Evolutionary conservation across 2,888 invertebrate genomes (phyloP).

Genomic region (Hedya salicella): DNA sequence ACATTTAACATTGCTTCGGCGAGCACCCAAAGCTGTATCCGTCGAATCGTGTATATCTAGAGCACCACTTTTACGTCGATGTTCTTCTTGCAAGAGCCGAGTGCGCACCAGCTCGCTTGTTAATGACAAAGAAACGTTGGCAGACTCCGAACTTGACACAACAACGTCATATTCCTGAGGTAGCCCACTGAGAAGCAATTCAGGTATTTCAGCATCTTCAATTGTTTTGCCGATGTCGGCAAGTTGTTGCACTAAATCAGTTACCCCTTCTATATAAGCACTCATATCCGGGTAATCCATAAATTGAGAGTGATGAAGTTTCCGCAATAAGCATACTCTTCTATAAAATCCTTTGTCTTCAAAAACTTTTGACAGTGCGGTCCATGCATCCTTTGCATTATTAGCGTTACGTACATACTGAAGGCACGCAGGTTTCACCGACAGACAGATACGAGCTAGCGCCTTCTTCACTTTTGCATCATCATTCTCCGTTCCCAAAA

Average conservation of each 20-base stretch:
- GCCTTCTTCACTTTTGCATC: neutral
- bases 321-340: conserved; percentile 16
- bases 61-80: neutral
- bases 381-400: conserved; percentile 19
- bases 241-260: conserved; percentile 24
- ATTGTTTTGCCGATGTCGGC: conserved; percentile 20
- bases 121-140: neutral
- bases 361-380: neutral
- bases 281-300: conserved; percentile 10
- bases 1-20: neutral
- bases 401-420: conserved; percentile 9
- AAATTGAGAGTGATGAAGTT: conserved; percentile 19
- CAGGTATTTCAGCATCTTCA: conserved; percentile 29
- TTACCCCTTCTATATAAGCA: conserved; percentile 24
- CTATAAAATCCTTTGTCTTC: conserved; percentile 28
- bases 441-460: neutral
- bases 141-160: neutral
- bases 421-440: neutral
- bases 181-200: conserved; percentile 24
- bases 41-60: neutral
- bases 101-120: neutral
- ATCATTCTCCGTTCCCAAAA: too few species aligned
- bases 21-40: neutral
- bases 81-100: neutral
- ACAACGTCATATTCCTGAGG: neutral